phyloP scores from a whole-genome alignment of 2,888 invertebrate genomes.

The Euplagia quadripunctaria region DNA sequence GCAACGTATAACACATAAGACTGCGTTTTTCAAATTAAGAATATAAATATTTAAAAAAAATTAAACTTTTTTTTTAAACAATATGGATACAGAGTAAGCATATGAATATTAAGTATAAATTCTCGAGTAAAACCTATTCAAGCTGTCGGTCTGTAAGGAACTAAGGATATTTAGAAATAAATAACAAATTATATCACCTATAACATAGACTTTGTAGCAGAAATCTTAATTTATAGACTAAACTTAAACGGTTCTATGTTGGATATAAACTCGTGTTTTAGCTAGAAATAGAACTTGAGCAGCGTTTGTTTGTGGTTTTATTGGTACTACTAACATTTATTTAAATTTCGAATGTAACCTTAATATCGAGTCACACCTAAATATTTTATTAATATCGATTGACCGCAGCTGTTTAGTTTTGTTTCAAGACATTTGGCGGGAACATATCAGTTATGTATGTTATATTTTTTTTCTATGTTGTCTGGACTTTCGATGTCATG shows the following conservation, averaged over 20 bases:
- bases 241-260: background rate
- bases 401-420: background rate
- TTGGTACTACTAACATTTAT: background rate
- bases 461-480: background rate
- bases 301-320: background rate
- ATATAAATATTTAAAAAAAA: background rate
- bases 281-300: background rate
- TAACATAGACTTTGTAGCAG: background rate
- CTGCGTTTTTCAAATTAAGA: background rate
- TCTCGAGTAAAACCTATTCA: background rate
- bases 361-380: background rate
- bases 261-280: background rate
- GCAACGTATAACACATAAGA: constrained; percentile 65
- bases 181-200: background rate
- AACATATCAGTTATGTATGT: no score
- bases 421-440: background rate
- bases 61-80: background rate
- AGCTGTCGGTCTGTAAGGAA: background rate
- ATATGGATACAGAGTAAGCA: background rate
- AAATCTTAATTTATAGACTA: background rate
- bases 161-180: background rate
- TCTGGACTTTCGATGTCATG: background rate
- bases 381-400: background rate
- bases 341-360: background rate
- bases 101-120: background rate